Percentiles rank a stretch among this genome's conserved stretches.
These are phyloP conservation scores for Ariopsis seemanni DNA, from an alignment of 2,113 vertebrate species.

Conservation along the genomic window DNA sequence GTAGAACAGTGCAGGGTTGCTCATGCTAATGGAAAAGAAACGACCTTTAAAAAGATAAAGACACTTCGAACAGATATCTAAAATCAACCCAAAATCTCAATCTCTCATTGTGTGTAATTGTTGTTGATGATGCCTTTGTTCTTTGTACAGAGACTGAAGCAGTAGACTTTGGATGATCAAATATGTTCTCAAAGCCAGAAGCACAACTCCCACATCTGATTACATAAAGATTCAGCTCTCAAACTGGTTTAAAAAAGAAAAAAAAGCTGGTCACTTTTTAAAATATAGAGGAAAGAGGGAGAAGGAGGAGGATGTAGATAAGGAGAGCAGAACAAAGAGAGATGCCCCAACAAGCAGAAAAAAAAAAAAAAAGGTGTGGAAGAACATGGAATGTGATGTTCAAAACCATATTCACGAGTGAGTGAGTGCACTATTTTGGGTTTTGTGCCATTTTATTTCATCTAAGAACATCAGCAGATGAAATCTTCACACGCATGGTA, in stretches of 20 bases:
- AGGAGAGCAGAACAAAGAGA: not conserved
- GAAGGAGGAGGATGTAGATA: not conserved
- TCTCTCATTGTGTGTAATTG: not conserved
- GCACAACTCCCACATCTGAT: slow-evolving; percentile 10
- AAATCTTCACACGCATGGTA: too few relatives aligned
- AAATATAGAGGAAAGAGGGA: not conserved
- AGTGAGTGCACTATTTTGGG: not conserved
- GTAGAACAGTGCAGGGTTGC: not conserved
- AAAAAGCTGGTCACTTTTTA: not conserved
- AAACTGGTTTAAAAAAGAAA: not conserved
- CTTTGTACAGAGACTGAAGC: not conserved
- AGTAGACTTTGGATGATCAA: not conserved
- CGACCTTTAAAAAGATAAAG: not conserved
- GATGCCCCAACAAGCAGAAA: not conserved
- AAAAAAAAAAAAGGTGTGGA: not conserved
- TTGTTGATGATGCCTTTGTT: slow-evolving; percentile 11
- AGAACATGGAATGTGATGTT: not conserved
- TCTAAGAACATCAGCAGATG: not conserved
- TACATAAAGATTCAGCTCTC: not conserved
- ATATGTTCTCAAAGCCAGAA: not conserved
- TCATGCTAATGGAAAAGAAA: not conserved
- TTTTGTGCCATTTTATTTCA: not conserved
- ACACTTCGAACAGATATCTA: not conserved
- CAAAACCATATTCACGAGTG: not conserved
- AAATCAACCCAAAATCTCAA: not conserved